These are phyloP conservation scores for Apodemus sylvaticus DNA, from an alignment of 2,113 vertebrate genomes.

Conservation along the genomic window DNA sequence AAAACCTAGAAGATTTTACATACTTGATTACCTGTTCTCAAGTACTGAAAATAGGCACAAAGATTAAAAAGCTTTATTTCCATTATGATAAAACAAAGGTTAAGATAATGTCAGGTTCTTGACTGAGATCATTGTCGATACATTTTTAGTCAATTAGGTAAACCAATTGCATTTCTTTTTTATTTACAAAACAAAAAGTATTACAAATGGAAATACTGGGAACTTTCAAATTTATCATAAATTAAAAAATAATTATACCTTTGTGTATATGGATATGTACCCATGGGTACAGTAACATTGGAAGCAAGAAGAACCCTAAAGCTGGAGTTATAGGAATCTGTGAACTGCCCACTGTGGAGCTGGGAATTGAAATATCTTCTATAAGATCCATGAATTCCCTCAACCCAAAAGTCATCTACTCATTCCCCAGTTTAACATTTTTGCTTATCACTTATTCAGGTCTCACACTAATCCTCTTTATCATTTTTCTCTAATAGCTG, in stretches of 20 bases:
- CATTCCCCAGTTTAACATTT: background rate
- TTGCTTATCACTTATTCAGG: background rate
- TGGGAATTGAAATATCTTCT: background rate
- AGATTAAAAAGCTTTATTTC: background rate
- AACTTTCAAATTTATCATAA: background rate
- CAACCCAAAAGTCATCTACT: background rate
- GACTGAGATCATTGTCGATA: background rate
- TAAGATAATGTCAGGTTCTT: background rate
- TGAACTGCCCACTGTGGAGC: fast-evolving
- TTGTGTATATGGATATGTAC: background rate
- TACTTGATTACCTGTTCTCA: background rate
- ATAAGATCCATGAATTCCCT: background rate
- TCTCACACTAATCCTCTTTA: background rate
- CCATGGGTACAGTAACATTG: background rate
- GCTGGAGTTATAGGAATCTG: too few relatives aligned
- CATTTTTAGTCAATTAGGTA: background rate
- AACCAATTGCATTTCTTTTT: background rate
- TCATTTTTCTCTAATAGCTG: background rate
- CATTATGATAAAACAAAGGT: background rate
- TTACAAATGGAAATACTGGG: background rate
- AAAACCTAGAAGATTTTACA: background rate
- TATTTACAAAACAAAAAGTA: background rate
- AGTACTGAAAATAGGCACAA: background rate
- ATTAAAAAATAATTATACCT: background rate
- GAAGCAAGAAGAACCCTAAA: background rate